These are phyloP conservation scores for Pseudanteris insignis DNA, from an alignment of 2,888 invertebrate species.

Conservation along the genomic window DNA sequence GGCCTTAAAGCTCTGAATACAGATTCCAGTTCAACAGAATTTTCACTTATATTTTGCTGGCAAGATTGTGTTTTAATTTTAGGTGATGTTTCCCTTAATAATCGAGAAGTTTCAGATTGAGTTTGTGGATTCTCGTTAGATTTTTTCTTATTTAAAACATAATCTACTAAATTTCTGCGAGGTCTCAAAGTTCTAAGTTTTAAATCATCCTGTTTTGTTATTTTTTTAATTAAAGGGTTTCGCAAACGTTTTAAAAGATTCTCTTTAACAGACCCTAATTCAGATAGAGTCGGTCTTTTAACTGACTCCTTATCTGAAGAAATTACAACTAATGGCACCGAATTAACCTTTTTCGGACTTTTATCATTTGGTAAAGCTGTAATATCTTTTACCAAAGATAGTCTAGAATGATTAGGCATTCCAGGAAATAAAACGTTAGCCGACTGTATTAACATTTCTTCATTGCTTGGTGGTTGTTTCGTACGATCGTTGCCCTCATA, in stretches of 20 bases:
- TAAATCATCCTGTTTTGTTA: no score
- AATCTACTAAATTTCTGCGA: slow-evolving; percentile 50
- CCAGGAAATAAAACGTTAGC: slow-evolving; percentile 4
- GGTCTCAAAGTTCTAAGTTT: slow-evolving; percentile 51
- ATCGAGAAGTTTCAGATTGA: slow-evolving; percentile 12
- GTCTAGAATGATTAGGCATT: slow-evolving; percentile 4
- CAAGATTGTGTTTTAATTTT: not conserved
- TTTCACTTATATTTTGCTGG: slow-evolving; percentile 2
- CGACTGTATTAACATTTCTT: slow-evolving; percentile 2
- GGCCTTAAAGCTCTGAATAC: slow-evolving; percentile 49
- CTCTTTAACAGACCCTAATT: slow-evolving; percentile 10
- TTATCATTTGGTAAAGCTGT: not conserved
- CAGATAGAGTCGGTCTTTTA: not conserved
- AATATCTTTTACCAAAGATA: slow-evolving; percentile 5
- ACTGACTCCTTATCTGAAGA: not conserved
- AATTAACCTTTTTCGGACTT: not conserved
- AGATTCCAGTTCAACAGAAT: slow-evolving; percentile 50
- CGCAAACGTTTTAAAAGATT: slow-evolving; percentile 8
- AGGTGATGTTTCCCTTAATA: not conserved
- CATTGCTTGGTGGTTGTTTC: not conserved
- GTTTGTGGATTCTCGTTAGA: slow-evolving; percentile 11
- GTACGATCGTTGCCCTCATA: slow-evolving; percentile 5
- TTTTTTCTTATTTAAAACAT: slow-evolving; percentile 43
- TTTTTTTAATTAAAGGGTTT: slow-evolving; percentile 3
- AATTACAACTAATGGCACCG: not conserved